phyloP scores from a whole-genome alignment of 2,888 invertebrate genomes.

The Rugalucina vietnamica region DNA sequence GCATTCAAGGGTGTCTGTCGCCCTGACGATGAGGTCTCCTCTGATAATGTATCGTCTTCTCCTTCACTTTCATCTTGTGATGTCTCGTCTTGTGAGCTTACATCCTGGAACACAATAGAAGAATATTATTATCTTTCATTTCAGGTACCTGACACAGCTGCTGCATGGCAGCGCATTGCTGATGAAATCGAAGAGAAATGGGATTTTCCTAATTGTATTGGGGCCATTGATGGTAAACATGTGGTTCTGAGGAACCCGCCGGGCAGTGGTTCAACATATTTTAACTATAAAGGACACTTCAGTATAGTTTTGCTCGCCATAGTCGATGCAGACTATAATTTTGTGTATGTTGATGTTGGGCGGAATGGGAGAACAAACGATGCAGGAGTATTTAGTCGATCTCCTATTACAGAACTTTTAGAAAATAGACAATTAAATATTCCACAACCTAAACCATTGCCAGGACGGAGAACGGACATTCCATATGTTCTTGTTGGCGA shows the following conservation, averaged over 20 bases:
- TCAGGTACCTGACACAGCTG: neutral
- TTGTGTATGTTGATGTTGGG: neutral
- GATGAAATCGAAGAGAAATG: neutral
- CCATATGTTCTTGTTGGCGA: constrained; percentile 40
- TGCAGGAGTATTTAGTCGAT: neutral
- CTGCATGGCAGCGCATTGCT: neutral
- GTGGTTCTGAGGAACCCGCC: too few species aligned
- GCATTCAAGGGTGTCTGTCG: neutral
- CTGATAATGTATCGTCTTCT: too few species aligned
- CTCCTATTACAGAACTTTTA: neutral
- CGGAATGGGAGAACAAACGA: neutral
- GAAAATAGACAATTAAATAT: neutral
- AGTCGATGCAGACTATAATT: neutral
- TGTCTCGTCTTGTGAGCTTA: too few species aligned
- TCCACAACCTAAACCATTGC: neutral
- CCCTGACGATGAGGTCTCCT: neutral
- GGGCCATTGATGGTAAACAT: neutral
- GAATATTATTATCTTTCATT: neutral
- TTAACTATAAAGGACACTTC: neutral
- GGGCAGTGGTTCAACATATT: neutral
- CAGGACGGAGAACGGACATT: neutral
- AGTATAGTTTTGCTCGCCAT: neutral
- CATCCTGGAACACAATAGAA: too few species aligned
- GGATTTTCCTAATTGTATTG: neutral
- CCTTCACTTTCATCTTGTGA: neutral